phyloP scores from a whole-genome alignment of 2,888 invertebrate species.

The Oxycera nigricornis region DNA sequence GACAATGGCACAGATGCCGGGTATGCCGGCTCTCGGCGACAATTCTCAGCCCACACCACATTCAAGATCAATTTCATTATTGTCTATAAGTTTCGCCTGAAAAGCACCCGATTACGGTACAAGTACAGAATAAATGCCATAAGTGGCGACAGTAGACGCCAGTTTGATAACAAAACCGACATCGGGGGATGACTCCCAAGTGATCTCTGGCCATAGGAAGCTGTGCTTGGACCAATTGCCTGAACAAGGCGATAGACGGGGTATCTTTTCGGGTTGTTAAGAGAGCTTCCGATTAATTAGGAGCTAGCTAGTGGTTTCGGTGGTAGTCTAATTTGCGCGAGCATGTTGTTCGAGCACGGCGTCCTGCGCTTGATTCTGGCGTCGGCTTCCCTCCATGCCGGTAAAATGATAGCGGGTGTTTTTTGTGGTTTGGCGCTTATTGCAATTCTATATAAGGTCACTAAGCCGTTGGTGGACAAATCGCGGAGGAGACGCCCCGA shows the following conservation, averaged over 20 bases:
- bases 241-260: slow-evolving; percentile 16
- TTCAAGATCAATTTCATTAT: no score
- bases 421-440: slow-evolving; percentile 16
- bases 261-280: not conserved
- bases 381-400: not conserved
- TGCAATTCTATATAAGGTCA: slow-evolving; percentile 5
- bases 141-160: slow-evolving; percentile 1
- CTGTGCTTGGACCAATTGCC: slow-evolving; percentile 7
- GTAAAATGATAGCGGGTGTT: slow-evolving; percentile 16
- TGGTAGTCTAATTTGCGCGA: slow-evolving; percentile 9
- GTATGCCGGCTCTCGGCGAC: no score
- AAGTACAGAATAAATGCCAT: not conserved
- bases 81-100: not conserved
- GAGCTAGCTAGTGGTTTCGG: not conserved
- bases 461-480: slow-evolving; percentile 13
- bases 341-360: slow-evolving; percentile 1
- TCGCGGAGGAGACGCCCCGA: not conserved
- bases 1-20: no score
- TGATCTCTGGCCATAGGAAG: slow-evolving; percentile 12
- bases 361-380: not conserved
- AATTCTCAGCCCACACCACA: no score
- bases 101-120: slow-evolving; percentile 2
- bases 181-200: not conserved
- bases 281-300: not conserved
- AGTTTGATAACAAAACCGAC: not conserved